phyloP scores from a whole-genome alignment of 2,797 vertebrate species.

The Mastacembelus armatus region DNA sequence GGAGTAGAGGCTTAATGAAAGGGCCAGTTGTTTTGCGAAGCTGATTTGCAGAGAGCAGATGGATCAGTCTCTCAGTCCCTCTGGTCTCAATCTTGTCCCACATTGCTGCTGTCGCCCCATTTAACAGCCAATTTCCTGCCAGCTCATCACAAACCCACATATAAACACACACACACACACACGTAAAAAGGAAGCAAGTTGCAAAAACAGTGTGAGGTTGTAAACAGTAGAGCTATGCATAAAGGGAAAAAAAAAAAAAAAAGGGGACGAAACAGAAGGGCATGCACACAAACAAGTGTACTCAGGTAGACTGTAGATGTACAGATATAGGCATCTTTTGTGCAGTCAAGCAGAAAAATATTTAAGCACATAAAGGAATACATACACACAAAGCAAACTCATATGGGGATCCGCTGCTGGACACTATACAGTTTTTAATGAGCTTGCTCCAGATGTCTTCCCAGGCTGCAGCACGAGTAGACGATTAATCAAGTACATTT shows the following conservation, averaged over 20 bases:
- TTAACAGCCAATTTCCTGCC: slow-evolving; percentile 80
- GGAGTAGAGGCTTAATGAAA: slow-evolving; percentile 69
- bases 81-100: slow-evolving; percentile 78
- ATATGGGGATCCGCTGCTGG: slow-evolving; percentile 58
- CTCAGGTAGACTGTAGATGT: slow-evolving; percentile 5
- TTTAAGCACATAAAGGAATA: slow-evolving; percentile 36
- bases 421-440: slow-evolving; percentile 77
- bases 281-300: slow-evolving; percentile 34
- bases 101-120: slow-evolving; percentile 75
- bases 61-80: slow-evolving; percentile 70
- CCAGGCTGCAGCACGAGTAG: slow-evolving; percentile 60
- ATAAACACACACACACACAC: slow-evolving; percentile 28
- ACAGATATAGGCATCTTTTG: slow-evolving; percentile 15
- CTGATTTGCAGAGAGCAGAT: slow-evolving; percentile 78
- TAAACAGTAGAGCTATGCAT: slow-evolving; percentile 34
- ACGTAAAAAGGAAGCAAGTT: slow-evolving; percentile 30
- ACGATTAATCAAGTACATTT: slow-evolving; percentile 78
- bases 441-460: slow-evolving; percentile 79
- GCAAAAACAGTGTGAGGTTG: slow-evolving; percentile 43
- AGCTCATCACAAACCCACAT: slow-evolving; percentile 67
- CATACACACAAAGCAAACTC: slow-evolving; percentile 45
- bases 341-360: slow-evolving; percentile 38
- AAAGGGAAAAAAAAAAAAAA: slow-evolving; percentile 36
- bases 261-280: slow-evolving; percentile 27
- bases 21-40: slow-evolving; percentile 71